A percentile compares a stretch with the other conserved stretches of the same genome.
Evolutionary conservation across 2,113 vertebrate species (phyloP).

Genomic region (Peromyscus polionotus): DNA sequence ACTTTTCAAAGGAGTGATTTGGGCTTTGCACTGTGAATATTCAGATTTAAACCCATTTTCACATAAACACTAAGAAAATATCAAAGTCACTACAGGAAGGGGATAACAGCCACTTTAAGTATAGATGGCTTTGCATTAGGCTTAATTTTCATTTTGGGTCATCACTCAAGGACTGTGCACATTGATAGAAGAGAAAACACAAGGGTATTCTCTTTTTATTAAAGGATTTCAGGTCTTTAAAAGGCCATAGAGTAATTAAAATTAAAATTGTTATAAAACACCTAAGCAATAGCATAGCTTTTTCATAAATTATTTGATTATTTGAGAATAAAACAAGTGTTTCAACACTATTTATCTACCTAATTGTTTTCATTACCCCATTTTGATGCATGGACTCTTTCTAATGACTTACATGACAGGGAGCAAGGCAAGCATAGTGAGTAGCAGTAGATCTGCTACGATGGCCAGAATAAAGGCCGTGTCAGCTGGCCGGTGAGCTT

Average conservation of each 20-base stretch:
- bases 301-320: constrained; percentile 25
- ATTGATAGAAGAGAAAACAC: neutral
- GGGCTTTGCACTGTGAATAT: constrained; percentile 36
- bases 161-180: neutral
- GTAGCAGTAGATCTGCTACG: neutral
- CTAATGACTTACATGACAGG: neutral
- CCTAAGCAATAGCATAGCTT: neutral
- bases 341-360: neutral
- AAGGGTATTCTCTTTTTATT: neutral
- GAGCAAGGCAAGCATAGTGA: neutral
- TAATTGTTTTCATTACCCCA: constrained; percentile 5
- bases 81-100: neutral
- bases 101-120: neutral
- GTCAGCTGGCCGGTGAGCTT: neutral
- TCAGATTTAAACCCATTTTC: neutral
- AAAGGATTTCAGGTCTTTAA: constrained; percentile 14
- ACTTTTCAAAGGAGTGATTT: constrained; percentile 26
- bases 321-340: constrained; percentile 10
- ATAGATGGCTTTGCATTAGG: neutral
- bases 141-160: neutral
- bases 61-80: neutral
- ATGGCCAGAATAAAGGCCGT: neutral
- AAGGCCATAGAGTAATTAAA: neutral
- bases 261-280: constrained; percentile 12
- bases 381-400: neutral